These are phyloP conservation scores for Mycalesis mineus DNA, from an alignment of 2,888 invertebrate species.

Conservation along the genomic window DNA sequence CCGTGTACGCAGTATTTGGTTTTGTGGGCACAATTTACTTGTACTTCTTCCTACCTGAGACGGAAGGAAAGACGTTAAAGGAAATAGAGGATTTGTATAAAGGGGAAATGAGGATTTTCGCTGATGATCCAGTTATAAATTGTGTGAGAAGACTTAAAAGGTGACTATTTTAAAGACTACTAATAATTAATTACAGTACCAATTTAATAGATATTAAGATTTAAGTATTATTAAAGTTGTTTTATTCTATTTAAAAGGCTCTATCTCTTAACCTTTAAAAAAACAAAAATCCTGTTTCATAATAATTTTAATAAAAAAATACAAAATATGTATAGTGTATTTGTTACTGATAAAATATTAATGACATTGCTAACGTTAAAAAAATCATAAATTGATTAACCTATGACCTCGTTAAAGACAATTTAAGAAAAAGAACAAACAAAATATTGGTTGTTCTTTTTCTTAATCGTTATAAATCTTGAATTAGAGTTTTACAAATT, in stretches of 20 bases:
- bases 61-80: constrained; percentile 72
- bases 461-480: too few relatives aligned
- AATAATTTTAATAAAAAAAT: constrained; percentile 1
- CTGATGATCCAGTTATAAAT: constrained; percentile 64
- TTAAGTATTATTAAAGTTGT: neutral
- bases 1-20: constrained; percentile 65
- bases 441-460: too few relatives aligned
- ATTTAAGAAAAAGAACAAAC: too few relatives aligned
- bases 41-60: constrained; percentile 76
- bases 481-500: too few relatives aligned
- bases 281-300: neutral
- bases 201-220: too few relatives aligned
- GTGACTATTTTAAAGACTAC: constrained; percentile 21
- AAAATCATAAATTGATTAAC: too few relatives aligned
- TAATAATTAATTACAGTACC: neutral
- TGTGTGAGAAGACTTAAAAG: constrained; percentile 51
- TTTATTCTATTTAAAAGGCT: too few relatives aligned
- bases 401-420: too few relatives aligned
- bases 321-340: neutral
- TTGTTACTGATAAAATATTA: too few relatives aligned
- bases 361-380: too few relatives aligned
- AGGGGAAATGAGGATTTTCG: constrained; percentile 56
- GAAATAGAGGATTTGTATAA: constrained; percentile 71
- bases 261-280: too few relatives aligned
- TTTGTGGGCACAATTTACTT: constrained; percentile 68